Conservation (phyloP, 2,888 invertebrate genomes). For the Mesorhabditis belari region DNA sequence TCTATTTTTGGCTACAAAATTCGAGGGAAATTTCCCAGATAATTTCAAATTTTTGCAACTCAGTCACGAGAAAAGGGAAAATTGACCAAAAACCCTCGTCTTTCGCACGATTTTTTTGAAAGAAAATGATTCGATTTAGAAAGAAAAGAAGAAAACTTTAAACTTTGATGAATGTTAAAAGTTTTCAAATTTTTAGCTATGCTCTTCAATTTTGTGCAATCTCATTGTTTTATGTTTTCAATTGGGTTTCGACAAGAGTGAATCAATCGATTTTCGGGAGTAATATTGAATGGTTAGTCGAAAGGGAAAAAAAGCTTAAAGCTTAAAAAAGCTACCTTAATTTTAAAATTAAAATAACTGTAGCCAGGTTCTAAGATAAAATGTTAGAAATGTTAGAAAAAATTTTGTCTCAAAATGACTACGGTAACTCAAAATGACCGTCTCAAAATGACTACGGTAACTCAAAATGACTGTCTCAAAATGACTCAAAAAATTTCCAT, state of each 20-base stretch:
- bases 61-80: neutral
- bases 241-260: neutral
- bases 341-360: too few species aligned
- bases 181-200: neutral
- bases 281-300: neutral
- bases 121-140: too few species aligned
- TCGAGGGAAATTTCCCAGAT: neutral
- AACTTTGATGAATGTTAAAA: neutral
- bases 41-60: neutral
- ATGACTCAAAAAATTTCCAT: too few species aligned
- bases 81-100: neutral
- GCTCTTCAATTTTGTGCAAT: neutral
- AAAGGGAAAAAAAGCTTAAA: too few species aligned
- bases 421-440: too few species aligned
- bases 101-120: neutral
- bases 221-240: neutral
- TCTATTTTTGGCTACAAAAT: neutral
- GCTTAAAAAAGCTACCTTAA: too few species aligned
- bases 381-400: too few species aligned
- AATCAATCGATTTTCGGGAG: neutral
- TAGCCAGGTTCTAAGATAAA: too few species aligned
- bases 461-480: too few species aligned
- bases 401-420: too few species aligned
- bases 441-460: too few species aligned
- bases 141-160: too few species aligned